These are phyloP conservation scores for Automeris io DNA, from an alignment of 2,888 invertebrate species.

Conservation along the genomic window DNA sequence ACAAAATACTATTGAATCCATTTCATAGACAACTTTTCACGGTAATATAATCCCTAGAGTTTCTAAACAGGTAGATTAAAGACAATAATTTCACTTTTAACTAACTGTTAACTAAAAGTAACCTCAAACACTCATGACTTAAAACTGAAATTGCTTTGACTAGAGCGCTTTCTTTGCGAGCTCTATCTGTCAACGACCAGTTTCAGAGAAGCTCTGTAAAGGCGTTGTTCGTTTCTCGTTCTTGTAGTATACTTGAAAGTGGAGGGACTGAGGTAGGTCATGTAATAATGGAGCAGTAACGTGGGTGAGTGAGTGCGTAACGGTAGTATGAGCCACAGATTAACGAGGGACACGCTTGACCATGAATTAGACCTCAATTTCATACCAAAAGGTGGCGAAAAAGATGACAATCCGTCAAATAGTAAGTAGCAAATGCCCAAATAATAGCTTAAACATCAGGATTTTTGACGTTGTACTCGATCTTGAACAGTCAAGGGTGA, in stretches of 20 bases:
- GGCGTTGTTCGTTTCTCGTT: neutral
- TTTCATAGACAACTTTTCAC: constrained; percentile 8
- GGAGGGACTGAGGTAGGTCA: neutral
- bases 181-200: neutral
- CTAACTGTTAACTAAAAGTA: neutral
- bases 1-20: constrained; percentile 8
- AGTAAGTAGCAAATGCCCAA: too few relatives aligned
- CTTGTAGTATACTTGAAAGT: neutral
- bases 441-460: too few relatives aligned
- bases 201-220: neutral
- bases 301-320: neutral
- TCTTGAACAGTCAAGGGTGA: too few relatives aligned
- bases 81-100: neutral
- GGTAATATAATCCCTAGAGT: constrained; percentile 8
- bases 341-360: neutral
- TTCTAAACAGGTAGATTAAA: constrained; percentile 1
- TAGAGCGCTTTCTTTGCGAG: neutral
- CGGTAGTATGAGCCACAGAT: neutral
- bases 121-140: neutral
- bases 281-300: neutral
- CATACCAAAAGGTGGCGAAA: too few relatives aligned
- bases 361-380: neutral
- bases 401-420: too few relatives aligned
- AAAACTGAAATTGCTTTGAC: neutral
- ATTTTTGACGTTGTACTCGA: too few relatives aligned